Evolutionary conservation across 2,113 vertebrate genomes (phyloP).

Genomic region (Mus musculus): GRCm39 chr16:92769501-92770000

Average conservation of each 20-base stretch:
- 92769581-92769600: not conserved
- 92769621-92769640: not conserved
- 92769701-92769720: not conserved
- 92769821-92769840: not conserved
- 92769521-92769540: not conserved
- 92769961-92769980: not conserved
- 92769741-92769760: not conserved
- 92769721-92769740: not conserved
- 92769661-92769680: not conserved
- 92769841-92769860: not conserved
- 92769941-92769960: too few species aligned
- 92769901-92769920: not conserved
- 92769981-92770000: too few species aligned
- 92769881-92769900: too few species aligned
- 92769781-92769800: not conserved
- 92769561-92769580: not conserved
- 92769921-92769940: not conserved
- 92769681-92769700: slow-evolving; percentile 7
- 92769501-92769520: not conserved
- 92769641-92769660: slow-evolving; percentile 40
- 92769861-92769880: not conserved
- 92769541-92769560: not conserved
- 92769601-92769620: slow-evolving; percentile 39
- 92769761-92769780: not conserved
- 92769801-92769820: rapidly evolving